Evolutionary conservation across 2,113 vertebrate species (phyloP).

Genomic region (Clarias magur): DNA sequence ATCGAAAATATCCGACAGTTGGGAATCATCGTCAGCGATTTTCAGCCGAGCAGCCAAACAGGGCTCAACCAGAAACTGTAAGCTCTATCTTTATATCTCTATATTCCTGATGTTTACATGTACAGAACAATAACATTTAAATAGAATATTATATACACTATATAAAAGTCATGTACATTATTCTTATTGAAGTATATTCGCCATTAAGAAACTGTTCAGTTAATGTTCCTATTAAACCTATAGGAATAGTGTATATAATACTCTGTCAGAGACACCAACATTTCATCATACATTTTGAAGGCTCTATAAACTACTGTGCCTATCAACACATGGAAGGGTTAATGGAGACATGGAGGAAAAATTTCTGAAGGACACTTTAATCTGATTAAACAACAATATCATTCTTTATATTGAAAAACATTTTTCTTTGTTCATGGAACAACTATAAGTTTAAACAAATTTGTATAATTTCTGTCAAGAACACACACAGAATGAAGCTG

Average conservation of each 20-base stretch:
- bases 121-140: neutral
- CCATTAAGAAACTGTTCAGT: neutral
- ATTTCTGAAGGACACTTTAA: neutral
- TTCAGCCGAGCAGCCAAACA: slow-evolving; percentile 96
- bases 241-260: neutral
- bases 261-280: neutral
- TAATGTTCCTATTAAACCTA: neutral
- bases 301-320: neutral
- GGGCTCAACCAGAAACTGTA: slow-evolving; percentile 97
- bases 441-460: neutral
- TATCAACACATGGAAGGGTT: neutral
- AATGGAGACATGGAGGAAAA: neutral
- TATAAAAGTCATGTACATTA: neutral
- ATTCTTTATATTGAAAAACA: neutral
- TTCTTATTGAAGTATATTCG: neutral
- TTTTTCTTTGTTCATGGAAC: neutral
- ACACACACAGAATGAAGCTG: neutral
- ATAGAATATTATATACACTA: neutral
- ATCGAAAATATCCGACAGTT: slow-evolving; percentile 97
- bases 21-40: slow-evolving; percentile 98
- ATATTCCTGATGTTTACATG: neutral
- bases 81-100: slow-evolving; percentile 44
- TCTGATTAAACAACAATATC: no score
- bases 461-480: neutral
- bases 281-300: neutral